Evolutionary conservation across 1,140 invertebrate species (phyloP), one percentile per base, ranked within the genome.

Genomic region (Drosophila rufa): DNA sequence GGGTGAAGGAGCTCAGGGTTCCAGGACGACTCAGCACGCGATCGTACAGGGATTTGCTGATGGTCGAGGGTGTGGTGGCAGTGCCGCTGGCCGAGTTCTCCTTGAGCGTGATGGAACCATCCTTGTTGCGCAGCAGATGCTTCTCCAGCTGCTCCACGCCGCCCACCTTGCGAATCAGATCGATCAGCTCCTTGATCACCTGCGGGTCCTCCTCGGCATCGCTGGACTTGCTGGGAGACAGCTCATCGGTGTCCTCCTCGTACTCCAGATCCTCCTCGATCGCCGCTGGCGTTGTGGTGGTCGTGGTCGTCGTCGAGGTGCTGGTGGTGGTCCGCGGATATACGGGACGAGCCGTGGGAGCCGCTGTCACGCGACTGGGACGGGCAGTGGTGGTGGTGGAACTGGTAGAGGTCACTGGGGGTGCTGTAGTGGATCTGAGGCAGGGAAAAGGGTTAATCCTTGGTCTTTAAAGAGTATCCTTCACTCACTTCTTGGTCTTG

Each of bases 101-200:
- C 19, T 85, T 91, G 4, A 81, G 61, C 8, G 79, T 80, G 2
- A 90, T 91, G 4, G 83, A 82, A 8, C 80, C 80, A 48, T 83
- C 91, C n/a, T 95, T 95, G 53, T 95, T 94, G 5, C 94, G 80
- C 30, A 94, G 93, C 30, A 97, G 91, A 62, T 97, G 96, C 84
- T 96, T 97, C 86, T 97, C 96, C 12, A 97, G 91, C 81, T 97
- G 95, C 89, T 97, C 96, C 3, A 97, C 94, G 17, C 96, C 96
- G 90, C 96, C 96, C 66, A 96, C 95, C 95, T 97, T 97, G 89
- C 96, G 97, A 47, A 98, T 97, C 0, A 98, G 93, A 75, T 96
- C 95, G 46, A 98, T 96, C 0, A 98, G 92, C 91, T 98, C 97
- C 91, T 97, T 97, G 46, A 98, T 96, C 1, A 97, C 96, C 91